Conservation (phyloP, 2,113 vertebrate genomes). For the Gracilinanus agilis region DNA sequence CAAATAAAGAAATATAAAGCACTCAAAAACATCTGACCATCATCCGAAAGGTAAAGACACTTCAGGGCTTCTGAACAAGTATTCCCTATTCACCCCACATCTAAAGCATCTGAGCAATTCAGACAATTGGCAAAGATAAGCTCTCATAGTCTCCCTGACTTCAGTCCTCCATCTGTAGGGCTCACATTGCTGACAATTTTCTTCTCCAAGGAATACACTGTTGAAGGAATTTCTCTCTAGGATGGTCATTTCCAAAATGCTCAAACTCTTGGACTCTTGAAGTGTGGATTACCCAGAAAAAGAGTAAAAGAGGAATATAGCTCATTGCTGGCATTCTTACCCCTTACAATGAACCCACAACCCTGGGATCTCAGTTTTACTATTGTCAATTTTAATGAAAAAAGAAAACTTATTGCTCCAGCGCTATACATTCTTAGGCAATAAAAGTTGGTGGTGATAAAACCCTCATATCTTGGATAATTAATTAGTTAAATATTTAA, state of each 20-base stretch:
- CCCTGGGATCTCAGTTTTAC: neutral
- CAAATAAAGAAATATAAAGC: neutral
- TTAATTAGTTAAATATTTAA: neutral
- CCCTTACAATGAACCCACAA: neutral
- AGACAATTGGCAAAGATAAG: neutral
- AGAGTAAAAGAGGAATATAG: neutral
- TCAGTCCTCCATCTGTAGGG: neutral
- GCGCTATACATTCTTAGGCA: neutral
- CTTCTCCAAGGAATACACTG: neutral
- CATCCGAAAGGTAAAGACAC: neutral
- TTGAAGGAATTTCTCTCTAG: neutral
- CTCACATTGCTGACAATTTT: neutral
- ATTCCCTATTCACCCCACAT: neutral
- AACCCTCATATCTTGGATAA: neutral
- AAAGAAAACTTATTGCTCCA: neutral
- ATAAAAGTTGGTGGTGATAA: neutral
- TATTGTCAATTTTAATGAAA: neutral
- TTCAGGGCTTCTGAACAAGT: neutral
- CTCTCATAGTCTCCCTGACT: neutral
- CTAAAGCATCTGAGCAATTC: neutral
- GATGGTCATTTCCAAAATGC: neutral
- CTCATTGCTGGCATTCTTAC: neutral
- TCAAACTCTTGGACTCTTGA: neutral
- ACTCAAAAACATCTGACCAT: neutral
- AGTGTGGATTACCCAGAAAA: neutral